A percentile compares a stretch with the other conserved stretches of the same genome.
phyloP scores from a whole-genome alignment of 2,113 vertebrate genomes.

The Chaenocephalus aceratus region DNA sequence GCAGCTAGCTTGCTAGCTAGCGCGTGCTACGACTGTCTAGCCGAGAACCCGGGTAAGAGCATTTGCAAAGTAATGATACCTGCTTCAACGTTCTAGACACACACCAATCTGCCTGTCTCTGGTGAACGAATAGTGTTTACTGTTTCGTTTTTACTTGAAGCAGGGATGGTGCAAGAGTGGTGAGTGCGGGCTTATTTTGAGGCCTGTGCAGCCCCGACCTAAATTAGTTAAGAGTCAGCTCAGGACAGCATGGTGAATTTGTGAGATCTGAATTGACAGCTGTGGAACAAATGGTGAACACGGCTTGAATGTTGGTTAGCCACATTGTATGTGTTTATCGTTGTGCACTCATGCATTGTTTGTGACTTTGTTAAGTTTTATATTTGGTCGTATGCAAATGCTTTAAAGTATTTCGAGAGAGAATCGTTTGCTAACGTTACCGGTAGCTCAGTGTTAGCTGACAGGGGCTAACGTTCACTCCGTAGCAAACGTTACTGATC shows the following conservation, averaged over 20 bases:
- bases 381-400: not conserved
- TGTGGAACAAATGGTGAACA: slow-evolving; percentile 14
- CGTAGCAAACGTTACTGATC: slow-evolving; percentile 50
- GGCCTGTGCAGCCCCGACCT: slow-evolving; percentile 80
- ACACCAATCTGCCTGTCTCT: not conserved
- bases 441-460: slow-evolving; percentile 65
- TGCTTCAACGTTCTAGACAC: slow-evolving; percentile 33
- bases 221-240: slow-evolving; percentile 71
- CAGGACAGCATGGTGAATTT: slow-evolving; percentile 48
- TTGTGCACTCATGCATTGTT: not conserved
- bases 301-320: not conserved
- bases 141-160: slow-evolving; percentile 30
- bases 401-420: slow-evolving; percentile 18
- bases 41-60: slow-evolving; percentile 45
- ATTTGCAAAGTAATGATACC: slow-evolving; percentile 8
- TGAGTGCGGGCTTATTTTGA: slow-evolving; percentile 51
- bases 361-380: slow-evolving; percentile 27
- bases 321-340: not conserved
- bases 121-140: not conserved
- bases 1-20: slow-evolving; percentile 73
- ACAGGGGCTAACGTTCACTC: slow-evolving; percentile 58
- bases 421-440: slow-evolving; percentile 54
- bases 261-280: slow-evolving; percentile 54
- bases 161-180: slow-evolving; percentile 17
- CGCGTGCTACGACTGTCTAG: slow-evolving; percentile 67